These are phyloP conservation scores for Protonemura montana DNA, from an alignment of 2,888 invertebrate species.

Conservation along the genomic window DNA sequence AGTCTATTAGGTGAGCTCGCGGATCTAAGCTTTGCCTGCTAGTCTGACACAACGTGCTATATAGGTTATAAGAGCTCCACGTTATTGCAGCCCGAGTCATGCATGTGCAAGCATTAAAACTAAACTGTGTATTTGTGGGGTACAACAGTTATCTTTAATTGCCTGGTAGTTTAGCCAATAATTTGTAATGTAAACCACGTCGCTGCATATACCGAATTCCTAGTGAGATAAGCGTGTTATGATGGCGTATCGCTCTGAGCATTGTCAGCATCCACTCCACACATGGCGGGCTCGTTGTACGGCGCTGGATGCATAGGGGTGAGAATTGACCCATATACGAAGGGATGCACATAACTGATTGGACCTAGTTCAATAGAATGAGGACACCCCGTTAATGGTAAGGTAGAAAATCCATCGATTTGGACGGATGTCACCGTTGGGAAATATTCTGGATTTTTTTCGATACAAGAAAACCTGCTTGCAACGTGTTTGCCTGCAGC, in stretches of 20 bases:
- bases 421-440: not conserved
- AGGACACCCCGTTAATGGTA: not conserved
- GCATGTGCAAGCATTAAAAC: conserved; percentile 36
- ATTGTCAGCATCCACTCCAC: conserved; percentile 29
- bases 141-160: conserved; percentile 48
- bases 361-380: not conserved
- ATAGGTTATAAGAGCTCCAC: conserved; percentile 24
- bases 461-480: conserved; percentile 1
- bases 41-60: conserved; percentile 16
- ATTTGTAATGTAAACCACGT: conserved; percentile 48
- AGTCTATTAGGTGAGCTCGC: conserved; percentile 37
- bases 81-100: conserved; percentile 34
- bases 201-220: conserved; percentile 42
- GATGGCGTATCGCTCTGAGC: not conserved
- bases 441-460: not conserved
- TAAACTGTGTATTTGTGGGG: conserved; percentile 45
- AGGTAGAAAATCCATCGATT: too few relatives aligned
- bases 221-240: conserved; percentile 45
- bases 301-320: not conserved
- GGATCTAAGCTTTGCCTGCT: not conserved
- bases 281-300: not conserved
- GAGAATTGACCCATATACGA: not conserved
- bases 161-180: conserved; percentile 47
- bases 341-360: not conserved
- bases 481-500: not conserved